Evolutionary conservation across 2,888 invertebrate species (phyloP), one percentile per base, ranked within the genome.

Genomic region (Thereva nobilitata): DNA sequence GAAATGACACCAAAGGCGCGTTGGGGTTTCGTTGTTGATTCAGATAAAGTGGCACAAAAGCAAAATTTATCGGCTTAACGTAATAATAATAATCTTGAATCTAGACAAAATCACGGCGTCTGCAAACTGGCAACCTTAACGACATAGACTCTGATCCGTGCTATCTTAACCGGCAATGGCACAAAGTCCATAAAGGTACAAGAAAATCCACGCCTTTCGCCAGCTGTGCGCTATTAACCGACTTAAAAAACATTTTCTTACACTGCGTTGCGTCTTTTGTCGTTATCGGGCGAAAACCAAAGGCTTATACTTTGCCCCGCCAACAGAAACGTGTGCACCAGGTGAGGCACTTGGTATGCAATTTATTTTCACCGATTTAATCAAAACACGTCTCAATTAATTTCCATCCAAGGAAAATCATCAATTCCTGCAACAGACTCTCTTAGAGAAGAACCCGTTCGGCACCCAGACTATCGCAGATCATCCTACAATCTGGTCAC

Each of bases 321-420:
- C 23, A 23, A 23, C 23, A 23, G 23, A 23, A 23, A 23, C 23
- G 10, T 59, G 23, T 37, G 47, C 47, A 47, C 50, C 38, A 61
- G 61, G 50, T 61, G 61, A 38, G 41, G 45, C 3, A n/a, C n/a
- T n/a, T 37, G 61, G 50, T 23, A 23, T 41, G 61, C 50, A 59
- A 59, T 47, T 59, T 47, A 59, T 59, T 59, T 45, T 59, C 61
- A 61, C 50, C 50, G 53, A 64, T 64, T 64, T 64, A 64, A 64
- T 64, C 64, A 53, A 64, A 64, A 64, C 45, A 54, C 54, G 64
- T 64, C 54, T 64, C 54, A 54, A 64, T 64, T 64, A 64, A 64
- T 53, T 64, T 45, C 45, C 10, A 9, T 63, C 34, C n/a, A n/a
- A 41, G 52, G 40, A 59, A 59, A 49, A 59, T 49, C 47, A 49